Evolutionary conservation across 2,888 invertebrate species (phyloP).

Genomic region (Drepanosiphum platanoidis): DNA sequence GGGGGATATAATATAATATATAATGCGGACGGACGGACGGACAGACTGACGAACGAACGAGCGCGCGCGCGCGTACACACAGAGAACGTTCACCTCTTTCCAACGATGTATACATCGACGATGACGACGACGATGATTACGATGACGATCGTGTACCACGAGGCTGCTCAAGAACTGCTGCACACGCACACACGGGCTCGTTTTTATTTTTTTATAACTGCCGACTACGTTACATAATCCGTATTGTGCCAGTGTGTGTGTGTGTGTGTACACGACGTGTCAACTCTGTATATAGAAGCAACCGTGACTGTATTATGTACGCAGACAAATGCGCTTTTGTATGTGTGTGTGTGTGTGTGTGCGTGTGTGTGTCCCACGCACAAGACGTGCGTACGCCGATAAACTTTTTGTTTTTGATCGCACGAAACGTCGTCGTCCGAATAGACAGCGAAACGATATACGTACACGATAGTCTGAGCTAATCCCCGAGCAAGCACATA

Average conservation of each 20-base stretch:
- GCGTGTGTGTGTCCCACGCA: conserved; percentile 62
- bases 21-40: neutral
- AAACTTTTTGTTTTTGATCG: conserved; percentile 1
- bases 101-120: neutral
- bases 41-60: neutral
- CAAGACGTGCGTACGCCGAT: conserved; percentile 65
- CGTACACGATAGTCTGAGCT: neutral
- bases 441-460: neutral
- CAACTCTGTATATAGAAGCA: conserved; percentile 6
- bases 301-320: conserved; percentile 24
- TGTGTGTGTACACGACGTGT: neutral
- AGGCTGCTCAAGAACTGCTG: conserved; percentile 9
- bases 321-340: neutral
- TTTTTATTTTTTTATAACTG: conserved; percentile 54
- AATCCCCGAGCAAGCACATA: neutral
- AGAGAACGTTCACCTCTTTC: conserved; percentile 6
- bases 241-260: neutral
- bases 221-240: conserved; percentile 34
- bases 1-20: neutral
- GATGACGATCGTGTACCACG: conserved; percentile 50
- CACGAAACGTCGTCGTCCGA: conserved; percentile 23
- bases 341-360: neutral
- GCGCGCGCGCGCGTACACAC: neutral
- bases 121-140: neutral
- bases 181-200: neutral